Evolutionary conservation across 2,797 vertebrate genomes (phyloP).

Genomic region (Glyptemys insculpta): DNA sequence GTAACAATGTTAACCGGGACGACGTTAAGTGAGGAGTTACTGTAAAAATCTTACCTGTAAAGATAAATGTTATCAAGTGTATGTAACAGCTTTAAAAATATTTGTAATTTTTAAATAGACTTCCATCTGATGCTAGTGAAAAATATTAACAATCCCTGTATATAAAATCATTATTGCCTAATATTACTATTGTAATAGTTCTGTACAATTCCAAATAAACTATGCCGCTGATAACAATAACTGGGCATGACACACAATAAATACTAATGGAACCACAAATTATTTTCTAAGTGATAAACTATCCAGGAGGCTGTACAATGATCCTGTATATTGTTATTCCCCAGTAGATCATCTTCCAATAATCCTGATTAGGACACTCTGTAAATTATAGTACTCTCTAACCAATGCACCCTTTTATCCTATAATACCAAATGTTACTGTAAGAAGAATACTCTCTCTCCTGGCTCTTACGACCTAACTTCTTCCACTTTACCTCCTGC

Average conservation of each 20-base stretch:
- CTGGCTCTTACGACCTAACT: background rate
- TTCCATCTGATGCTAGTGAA: background rate
- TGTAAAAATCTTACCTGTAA: background rate
- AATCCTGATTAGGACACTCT: background rate
- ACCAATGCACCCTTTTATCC: background rate
- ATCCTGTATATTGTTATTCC: background rate
- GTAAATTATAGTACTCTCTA: background rate
- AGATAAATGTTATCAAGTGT: background rate
- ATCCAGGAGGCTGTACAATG: background rate
- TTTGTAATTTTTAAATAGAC: background rate
- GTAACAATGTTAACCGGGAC: too few species aligned
- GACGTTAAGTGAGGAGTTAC: too few species aligned
- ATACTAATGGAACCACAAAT: background rate
- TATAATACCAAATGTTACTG: background rate
- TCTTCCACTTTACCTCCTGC: background rate
- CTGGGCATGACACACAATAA: background rate
- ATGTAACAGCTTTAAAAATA: background rate
- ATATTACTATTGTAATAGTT: background rate
- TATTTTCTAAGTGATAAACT: background rate
- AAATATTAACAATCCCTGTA: too few species aligned
- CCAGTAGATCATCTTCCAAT: background rate
- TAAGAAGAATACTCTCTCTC: background rate
- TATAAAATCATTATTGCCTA: background rate
- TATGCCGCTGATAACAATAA: background rate
- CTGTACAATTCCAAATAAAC: background rate